A percentile compares a stretch with the other conserved stretches of the same genome.
phyloP scores from a whole-genome alignment of 2,888 invertebrate species.

The Xestia xanthographa region DNA sequence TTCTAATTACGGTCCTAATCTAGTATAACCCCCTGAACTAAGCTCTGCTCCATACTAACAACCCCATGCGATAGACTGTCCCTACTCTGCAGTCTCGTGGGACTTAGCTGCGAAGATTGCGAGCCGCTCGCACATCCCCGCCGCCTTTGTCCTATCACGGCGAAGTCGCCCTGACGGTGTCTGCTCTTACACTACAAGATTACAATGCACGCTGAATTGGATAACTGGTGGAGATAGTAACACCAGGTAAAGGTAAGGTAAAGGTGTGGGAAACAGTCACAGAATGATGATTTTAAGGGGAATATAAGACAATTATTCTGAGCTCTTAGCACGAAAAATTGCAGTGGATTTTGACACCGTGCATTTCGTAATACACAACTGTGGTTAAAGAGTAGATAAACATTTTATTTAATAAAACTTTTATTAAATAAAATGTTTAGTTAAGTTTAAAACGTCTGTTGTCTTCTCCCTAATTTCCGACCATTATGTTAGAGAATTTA shows the following conservation, averaged over 20 bases:
- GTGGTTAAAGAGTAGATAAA: background rate
- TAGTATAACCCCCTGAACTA: background rate
- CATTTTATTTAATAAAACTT: background rate
- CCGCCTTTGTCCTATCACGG: conserved; percentile 6
- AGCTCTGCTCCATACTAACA: background rate
- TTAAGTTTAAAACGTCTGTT: background rate
- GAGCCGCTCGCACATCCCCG: conserved; percentile 1
- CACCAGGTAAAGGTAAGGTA: background rate
- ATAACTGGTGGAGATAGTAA: background rate
- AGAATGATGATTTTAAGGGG: too few relatives aligned
- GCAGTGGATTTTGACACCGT: background rate
- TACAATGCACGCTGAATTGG: background rate
- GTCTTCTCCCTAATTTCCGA: background rate
- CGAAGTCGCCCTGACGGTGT: background rate
- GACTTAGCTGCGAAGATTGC: conserved; percentile 12
- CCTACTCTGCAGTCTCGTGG: background rate
- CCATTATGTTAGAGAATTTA: background rate
- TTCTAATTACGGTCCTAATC: background rate
- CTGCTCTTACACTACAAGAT: background rate
- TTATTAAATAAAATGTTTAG: too few relatives aligned
- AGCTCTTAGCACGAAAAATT: background rate
- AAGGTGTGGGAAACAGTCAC: background rate
- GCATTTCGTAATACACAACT: background rate
- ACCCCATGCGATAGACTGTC: background rate
- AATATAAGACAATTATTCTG: background rate